These are phyloP conservation scores for Montipora capitata DNA, from an alignment of 92 coral and sea anemone genomes.

Conservation along the genomic window DNA sequence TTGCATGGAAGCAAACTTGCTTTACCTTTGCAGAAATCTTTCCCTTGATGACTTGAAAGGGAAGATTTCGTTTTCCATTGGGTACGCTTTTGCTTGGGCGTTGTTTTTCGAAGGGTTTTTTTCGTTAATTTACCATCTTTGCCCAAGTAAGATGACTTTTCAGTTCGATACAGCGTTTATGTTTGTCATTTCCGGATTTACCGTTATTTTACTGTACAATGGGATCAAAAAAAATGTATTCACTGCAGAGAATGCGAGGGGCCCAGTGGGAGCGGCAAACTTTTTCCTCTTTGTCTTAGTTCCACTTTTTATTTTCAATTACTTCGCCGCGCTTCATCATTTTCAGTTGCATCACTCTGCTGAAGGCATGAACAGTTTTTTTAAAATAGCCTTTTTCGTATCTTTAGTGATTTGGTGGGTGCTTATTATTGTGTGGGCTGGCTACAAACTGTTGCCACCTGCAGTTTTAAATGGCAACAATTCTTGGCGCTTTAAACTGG, in stretches of 20 bases:
- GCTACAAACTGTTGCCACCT: conserved; percentile 42
- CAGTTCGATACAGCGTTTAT: conserved; percentile 96
- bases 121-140: conserved; percentile 88
- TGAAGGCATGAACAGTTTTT: conserved; percentile 9
- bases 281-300: no score
- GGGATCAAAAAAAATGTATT: conserved; percentile 14
- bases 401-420: conserved; percentile 75
- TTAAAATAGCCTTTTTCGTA: conserved; percentile 36
- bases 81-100: conserved; percentile 93
- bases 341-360: conserved; percentile 7
- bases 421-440: conserved; percentile 77
- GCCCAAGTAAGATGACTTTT: conserved; percentile 92
- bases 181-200: conserved; percentile 92
- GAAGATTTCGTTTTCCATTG: conserved; percentile 79
- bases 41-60: conserved; percentile 24
- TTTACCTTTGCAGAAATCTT: conserved; percentile 51
- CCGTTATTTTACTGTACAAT: conserved; percentile 82
- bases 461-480: not conserved
- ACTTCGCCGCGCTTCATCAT: conserved; percentile 65
- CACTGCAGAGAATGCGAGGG: no score
- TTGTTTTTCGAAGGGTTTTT: conserved; percentile 87
- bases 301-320: no score
- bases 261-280: no score
- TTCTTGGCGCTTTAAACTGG: not conserved
- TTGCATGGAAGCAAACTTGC: conserved; percentile 84